Base-by-base conservation (phyloP, 2,888 invertebrate genomes). In the Anorthoa munda region DNA sequence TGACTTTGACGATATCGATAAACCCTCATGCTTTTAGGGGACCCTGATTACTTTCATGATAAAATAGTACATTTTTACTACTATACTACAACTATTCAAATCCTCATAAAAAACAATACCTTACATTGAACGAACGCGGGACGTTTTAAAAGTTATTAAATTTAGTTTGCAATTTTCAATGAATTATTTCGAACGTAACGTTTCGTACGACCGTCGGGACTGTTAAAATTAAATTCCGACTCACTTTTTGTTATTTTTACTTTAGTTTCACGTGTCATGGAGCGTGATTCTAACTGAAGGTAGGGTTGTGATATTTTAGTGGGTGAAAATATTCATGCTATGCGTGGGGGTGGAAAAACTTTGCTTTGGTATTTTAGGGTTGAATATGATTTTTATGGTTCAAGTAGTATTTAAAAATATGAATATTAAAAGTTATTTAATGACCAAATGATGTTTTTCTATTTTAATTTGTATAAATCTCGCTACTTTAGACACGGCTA, bases 211-310 rank as follows among this genome's bases (percentile, higher is more conserved):
- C 55, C 51, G 50, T 53, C 55, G 31, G 9, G 55, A 60, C 67
- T 18, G 81, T 70, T 70, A 26, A 77, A 84, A 82, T 82, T 84
- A 71, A 84, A 84, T 82, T 76, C 70, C 56, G 64, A 70, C 23
- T 65, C 50, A 59, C 60, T 84, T 82, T 82, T 84, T 73, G 65
- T 65, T 66, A 63, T 65, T 81, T 68, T 65, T 72, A 61, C 72
- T 82, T 81, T 63, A 72, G 69, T 84, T 76, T 81, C 58, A 81
- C 67, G 31, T 76, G 56, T 70, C 55, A 48, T 51, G 58, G 21
- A 18, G 60, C 60, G 59, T 56, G 71, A 72, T 64, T 64, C 56
- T 60, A 70, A 63, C 48, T 59, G 17, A 4, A 31, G n/a, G 0
- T 67, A 81, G 81, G 84, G 81, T 31, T 81, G 78, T 56, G 31